Evolutionary conservation across 2,888 invertebrate species (phyloP).

Genomic region (Stenurella melanura): DNA sequence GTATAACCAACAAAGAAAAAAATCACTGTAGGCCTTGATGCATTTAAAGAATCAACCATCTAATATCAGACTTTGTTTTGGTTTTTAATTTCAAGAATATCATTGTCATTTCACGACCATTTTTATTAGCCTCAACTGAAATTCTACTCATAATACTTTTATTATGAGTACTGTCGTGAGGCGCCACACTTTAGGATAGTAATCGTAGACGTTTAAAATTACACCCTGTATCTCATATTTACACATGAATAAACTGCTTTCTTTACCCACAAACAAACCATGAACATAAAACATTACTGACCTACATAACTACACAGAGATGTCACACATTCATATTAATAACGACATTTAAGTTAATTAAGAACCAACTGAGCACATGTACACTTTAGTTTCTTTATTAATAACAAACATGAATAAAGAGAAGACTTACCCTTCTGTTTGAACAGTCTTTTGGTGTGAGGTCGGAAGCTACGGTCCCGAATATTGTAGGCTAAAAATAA

Average conservation of each 20-base stretch:
- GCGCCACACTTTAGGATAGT: too few species aligned
- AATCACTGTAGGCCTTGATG: too few species aligned
- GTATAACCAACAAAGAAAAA: too few species aligned
- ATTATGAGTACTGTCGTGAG: too few species aligned
- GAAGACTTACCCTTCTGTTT: constrained; percentile 77
- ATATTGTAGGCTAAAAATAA: constrained; percentile 78
- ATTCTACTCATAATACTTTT: too few species aligned
- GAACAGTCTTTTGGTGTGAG: constrained; percentile 78
- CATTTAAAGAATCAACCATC: too few species aligned
- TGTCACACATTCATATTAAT: constrained; percentile 32
- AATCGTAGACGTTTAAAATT: too few species aligned
- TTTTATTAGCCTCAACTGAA: too few species aligned
- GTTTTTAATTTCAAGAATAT: too few species aligned
- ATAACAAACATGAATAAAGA: neutral
- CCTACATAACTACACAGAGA: constrained; percentile 26
- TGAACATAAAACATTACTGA: constrained; percentile 26
- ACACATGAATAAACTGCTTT: constrained; percentile 1
- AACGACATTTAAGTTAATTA: constrained; percentile 23
- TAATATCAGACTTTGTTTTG: too few species aligned
- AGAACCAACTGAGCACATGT: constrained; percentile 14
- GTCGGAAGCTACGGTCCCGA: constrained; percentile 79
- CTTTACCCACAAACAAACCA: neutral
- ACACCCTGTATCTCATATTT: neutral
- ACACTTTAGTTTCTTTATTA: constrained; percentile 23
- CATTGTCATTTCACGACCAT: too few species aligned